These are phyloP conservation scores for Aspidiotus rigidus DNA, from an alignment of 2,888 invertebrate genomes.

Conservation along the genomic window DNA sequence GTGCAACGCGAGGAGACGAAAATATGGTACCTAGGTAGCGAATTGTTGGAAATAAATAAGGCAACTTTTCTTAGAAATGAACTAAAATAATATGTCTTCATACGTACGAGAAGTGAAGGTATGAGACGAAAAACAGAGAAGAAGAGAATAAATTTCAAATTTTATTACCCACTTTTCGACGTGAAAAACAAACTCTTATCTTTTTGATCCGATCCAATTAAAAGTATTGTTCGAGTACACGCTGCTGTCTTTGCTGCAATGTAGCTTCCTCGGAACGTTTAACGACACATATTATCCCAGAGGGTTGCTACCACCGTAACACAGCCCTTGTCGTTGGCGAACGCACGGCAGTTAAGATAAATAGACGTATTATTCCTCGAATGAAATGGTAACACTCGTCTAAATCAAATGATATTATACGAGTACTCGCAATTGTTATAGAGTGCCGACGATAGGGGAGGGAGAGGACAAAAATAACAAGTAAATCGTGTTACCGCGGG, in stretches of 20 bases:
- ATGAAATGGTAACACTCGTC: constrained; percentile 31
- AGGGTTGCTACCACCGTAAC: constrained; percentile 20
- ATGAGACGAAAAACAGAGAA: too few species aligned
- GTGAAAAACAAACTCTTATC: not conserved
- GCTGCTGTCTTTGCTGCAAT: constrained; percentile 16
- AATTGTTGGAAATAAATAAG: too few species aligned
- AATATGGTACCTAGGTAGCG: too few species aligned
- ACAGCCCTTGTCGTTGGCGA: constrained; percentile 10
- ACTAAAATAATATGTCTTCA: too few species aligned
- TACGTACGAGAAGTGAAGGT: too few species aligned
- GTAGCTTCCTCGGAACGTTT: constrained; percentile 12
- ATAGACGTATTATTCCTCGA: constrained; percentile 28
- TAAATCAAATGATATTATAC: constrained; percentile 30
- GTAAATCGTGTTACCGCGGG: constrained; percentile 20
- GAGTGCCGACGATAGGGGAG: not conserved
- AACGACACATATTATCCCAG: constrained; percentile 23
- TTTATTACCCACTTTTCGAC: not conserved
- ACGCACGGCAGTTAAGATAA: constrained; percentile 19
- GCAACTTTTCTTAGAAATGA: too few species aligned
- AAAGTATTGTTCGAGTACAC: constrained; percentile 2
- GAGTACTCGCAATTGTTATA: too few species aligned
- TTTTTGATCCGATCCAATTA: not conserved
- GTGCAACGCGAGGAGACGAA: too few species aligned
- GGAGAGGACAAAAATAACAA: constrained; percentile 2
- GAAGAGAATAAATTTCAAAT: not conserved